Evolutionary conservation across 2,113 vertebrate genomes (phyloP), one percentile per base, ranked within the genome.

Genomic region (Conger conger): DNA sequence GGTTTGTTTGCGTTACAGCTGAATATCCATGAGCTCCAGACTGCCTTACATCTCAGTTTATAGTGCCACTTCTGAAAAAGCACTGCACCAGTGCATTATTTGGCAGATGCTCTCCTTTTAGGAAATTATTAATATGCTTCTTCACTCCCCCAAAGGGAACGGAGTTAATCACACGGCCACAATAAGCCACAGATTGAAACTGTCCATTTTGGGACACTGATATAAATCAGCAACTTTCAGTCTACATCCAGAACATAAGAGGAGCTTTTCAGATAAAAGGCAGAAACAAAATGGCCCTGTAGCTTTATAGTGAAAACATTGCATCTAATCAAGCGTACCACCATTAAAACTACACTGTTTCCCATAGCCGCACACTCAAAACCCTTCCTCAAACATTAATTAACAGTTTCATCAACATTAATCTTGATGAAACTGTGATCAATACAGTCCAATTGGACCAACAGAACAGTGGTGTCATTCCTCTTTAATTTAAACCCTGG

Each of bases 401-500:
- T 53, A 57, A 13, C n/a, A 63, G n/a, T n/a, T 81, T 38, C 82
- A 83, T 3, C 57, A 36, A 81, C 82, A 86, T 88, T 88, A 95
- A 94, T 95, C 93, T 93, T 93, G 91, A 93, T 93, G 93, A 91
- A 91, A 91, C 87, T 88, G 23, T 84, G 91, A 89, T 91, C 89
- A 88, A 86, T 83, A 80, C 83, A 82, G 84, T 57, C 88, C 89
- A 87, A 82, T 76, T 37, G 83, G 91, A 91, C 92, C 83, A 94
- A 93, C 16, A 85, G 88, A 87, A 90, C 91, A 91, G 87, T 87
- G 87, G 89, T 86, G 92, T 37, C 86, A 90, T 88, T 92, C 89
- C 83, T 38, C 20, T 92, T 93, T 90, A 94, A 92, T 93, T 93
- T 93, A 94, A 87, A 87, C 87, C 86, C 87, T 86, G 80, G 89